Evolutionary conservation across 2,888 invertebrate species (phyloP), one percentile per base, ranked within the genome.

Genomic region (Matsumyia berberina): DNA sequence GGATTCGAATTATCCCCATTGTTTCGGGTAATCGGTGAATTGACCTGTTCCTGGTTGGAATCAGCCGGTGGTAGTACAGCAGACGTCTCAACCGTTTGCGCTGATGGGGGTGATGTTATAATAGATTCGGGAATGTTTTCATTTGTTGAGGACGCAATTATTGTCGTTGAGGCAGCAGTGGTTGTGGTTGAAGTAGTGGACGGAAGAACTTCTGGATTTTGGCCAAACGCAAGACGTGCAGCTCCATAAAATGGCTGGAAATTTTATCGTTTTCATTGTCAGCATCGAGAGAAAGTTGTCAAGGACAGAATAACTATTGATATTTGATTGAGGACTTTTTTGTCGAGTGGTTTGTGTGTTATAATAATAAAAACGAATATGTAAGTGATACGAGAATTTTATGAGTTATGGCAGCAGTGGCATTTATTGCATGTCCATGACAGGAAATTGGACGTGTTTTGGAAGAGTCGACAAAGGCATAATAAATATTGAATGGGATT

Each of bases 211-310:
- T 91, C 93, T 69, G 94, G 94, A 64, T 94, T 93, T 88, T 92
- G 91, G 53, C 91, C 91, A 86, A 91, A 92, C 9, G 92, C 91
- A 73, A 94, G 91, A 19, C 94, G 93, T 31, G 94, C 94, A 4
- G 94, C 94, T 64, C 94, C 94, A 87, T 94, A 94, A 90, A 94
- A 94, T 58, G 94, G 92, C 94, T 94, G 88, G 86, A 87, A 87
- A 60, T 83, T 62, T 58, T 49, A 57, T 39, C 53, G 60, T 86
- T 83, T 87, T 87, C 87, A 87, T 88, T 15, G 80, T 79, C 74
- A 87, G 67, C 31, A 81, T 78, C 5, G 66, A 74, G 62, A 83
- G 81, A 57, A n/a, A 11, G 8, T 37, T 60, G 51, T 51, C 51
- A 60, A 39, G 53, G 39, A 53, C 24, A 42, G 42, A 37, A 37